A percentile compares a stretch with the other conserved stretches of the same genome.
Conservation (phyloP, 2,113 vertebrate species). For the Malurus alboscapulatus region DNA sequence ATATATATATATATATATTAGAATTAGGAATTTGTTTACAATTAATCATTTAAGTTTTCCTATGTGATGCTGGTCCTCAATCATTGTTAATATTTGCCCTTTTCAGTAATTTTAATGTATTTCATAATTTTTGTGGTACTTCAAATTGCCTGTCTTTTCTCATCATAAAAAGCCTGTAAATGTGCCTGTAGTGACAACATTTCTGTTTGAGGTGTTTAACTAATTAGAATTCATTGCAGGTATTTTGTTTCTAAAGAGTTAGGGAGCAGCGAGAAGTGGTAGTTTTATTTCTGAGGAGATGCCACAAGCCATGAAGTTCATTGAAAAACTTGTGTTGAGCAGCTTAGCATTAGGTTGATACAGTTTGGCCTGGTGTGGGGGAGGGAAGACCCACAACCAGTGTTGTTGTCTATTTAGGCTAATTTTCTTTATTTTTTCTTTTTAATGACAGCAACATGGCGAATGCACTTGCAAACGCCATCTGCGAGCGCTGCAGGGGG, state of each 20-base stretch:
- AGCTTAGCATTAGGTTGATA: background rate
- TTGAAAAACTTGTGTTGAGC: background rate
- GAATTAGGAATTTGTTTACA: background rate
- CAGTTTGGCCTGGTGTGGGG: background rate
- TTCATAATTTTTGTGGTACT: background rate
- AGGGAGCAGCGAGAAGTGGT: background rate
- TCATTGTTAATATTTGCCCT: background rate
- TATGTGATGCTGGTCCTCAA: background rate
- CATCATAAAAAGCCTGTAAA: background rate
- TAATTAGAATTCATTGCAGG: fast-evolving
- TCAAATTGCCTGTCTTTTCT: background rate
- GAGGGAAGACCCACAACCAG: background rate
- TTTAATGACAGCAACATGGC: slow-evolving; percentile 91
- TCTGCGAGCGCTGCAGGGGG: slow-evolving; percentile 91
- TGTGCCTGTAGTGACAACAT: fast-evolving
- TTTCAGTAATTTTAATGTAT: background rate
- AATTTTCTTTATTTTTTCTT: background rate
- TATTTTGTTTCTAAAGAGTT: background rate
- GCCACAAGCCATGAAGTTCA: background rate
- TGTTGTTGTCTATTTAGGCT: background rate
- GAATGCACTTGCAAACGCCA: slow-evolving; percentile 91
- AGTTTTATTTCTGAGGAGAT: background rate
- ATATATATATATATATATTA: background rate
- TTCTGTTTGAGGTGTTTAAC: background rate
- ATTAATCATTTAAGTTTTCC: background rate